Percentiles rank a stretch among this genome's conserved stretches.
Evolutionary conservation across 2,888 invertebrate genomes (phyloP).

Genomic region (Lampropteryx suffumata): DNA sequence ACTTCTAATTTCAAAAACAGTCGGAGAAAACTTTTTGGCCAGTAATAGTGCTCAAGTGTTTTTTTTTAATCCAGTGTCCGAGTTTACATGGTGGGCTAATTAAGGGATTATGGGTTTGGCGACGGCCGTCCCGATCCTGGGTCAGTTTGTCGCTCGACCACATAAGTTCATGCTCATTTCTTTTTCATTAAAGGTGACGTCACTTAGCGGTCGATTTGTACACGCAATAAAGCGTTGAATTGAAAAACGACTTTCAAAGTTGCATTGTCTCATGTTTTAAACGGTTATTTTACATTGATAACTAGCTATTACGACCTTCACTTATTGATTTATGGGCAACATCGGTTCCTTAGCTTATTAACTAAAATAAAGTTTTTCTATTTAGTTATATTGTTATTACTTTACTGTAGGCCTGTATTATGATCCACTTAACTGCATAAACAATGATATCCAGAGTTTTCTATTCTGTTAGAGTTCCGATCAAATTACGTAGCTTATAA

Average conservation of each 20-base stretch:
- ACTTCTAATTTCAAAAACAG: constrained; percentile 31
- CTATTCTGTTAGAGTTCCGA: constrained; percentile 9
- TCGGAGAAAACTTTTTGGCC: constrained; percentile 29
- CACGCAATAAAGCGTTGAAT: constrained; percentile 40
- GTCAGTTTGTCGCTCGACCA: constrained; percentile 63
- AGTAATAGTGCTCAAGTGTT: constrained; percentile 52
- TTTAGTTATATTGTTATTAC: too few relatives aligned
- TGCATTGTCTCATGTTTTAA: constrained; percentile 66
- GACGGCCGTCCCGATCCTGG: constrained; percentile 53
- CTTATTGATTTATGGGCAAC: constrained; percentile 57
- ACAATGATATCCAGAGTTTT: constrained; percentile 10
- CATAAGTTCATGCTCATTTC: constrained; percentile 64
- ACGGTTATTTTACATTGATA: constrained; percentile 38
- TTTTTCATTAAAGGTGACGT: constrained; percentile 78
- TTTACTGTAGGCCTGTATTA: too few relatives aligned
- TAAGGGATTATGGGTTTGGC: constrained; percentile 71
- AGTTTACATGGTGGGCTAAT: constrained; percentile 60
- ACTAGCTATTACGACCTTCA: constrained; percentile 50
- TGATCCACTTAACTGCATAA: constrained; percentile 13
- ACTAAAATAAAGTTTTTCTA: too few relatives aligned
- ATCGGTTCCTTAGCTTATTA: constrained; percentile 45
- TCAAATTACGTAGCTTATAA: constrained; percentile 11
- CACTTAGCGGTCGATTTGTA: constrained; percentile 65
- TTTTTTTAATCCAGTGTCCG: constrained; percentile 31
- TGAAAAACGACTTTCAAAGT: constrained; percentile 40